Percentiles rank a stretch among this genome's conserved stretches.
phyloP scores from a whole-genome alignment of 2,797 vertebrate species.

The Phataginus tricuspis region DNA sequence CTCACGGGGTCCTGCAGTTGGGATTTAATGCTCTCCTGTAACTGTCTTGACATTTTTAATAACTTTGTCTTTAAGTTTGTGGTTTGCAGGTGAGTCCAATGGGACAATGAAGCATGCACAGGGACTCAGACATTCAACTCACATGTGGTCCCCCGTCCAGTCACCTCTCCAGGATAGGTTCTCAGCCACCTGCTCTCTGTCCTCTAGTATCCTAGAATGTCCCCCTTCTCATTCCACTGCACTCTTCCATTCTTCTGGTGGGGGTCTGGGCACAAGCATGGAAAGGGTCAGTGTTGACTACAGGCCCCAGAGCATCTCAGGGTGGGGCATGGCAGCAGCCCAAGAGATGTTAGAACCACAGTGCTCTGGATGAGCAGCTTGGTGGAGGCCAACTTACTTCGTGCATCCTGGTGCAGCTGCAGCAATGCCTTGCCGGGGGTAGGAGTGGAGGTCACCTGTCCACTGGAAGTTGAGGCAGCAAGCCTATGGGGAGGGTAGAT shows the following conservation, averaged over 20 bases:
- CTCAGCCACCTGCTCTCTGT: not conserved
- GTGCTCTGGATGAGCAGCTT: not conserved
- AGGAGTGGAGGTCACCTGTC: not conserved
- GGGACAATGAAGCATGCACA: not conserved
- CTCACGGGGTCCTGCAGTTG: not conserved
- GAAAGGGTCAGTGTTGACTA: not conserved
- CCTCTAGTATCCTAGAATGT: not conserved
- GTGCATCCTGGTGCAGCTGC: not conserved
- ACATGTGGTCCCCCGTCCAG: not conserved
- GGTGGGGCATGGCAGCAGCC: not conserved
- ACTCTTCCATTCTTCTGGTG: not conserved
- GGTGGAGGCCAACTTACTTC: not conserved
- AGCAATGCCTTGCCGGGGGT: not conserved
- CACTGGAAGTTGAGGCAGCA: not conserved
- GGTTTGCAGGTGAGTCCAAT: not conserved
- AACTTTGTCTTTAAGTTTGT: not conserved
- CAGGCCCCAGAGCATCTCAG: not conserved
- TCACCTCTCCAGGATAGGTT: not conserved
- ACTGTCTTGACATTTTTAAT: not conserved
- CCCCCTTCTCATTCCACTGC: not conserved
- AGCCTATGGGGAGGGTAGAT: not conserved
- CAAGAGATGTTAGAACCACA: not conserved
- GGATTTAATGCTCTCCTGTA: not conserved
- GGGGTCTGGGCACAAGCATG: not conserved
- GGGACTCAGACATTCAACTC: not conserved